Evolutionary conservation across 2,888 invertebrate species (phyloP), one percentile per base, ranked within the genome.

Genomic region (Copidosoma aretas): DNA sequence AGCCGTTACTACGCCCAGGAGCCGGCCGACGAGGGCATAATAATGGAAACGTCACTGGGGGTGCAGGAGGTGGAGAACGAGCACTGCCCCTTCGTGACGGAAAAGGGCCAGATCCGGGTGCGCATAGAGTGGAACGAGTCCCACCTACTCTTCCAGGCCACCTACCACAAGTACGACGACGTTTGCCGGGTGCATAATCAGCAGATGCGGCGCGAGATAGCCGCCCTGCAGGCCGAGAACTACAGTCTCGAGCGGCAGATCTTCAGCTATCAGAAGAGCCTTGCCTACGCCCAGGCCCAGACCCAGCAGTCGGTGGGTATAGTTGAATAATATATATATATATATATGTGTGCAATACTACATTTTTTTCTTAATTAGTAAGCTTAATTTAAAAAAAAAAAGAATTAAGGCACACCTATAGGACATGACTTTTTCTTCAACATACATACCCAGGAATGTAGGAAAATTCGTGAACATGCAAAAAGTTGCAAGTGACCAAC

Each of bases 51-150:
- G 8, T 89, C 90, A 74, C 86, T 93, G 54, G 88, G 90, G 17
- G 90, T 92, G 25, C 90, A 90, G 79, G 91, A 92, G 84, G 90
- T 90, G 75, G 84, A 91, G 77, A 89, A 91, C 68, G 86, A 91
- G 24, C 88, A 88, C 64, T 90, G 91, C 81, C 87, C 90, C 57
- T 92, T 89, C 80, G 82, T 92, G 75, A 91, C 91, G 73, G 88
- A 90, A 68, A 91, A 91, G 73, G 90, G 91, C 60, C 91, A 91
- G 76, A 85, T 93, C 60, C 88, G 90, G 21, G 89, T 93, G 25
- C 91, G 93, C 74, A 88, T 93, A 60, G 93, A 93, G 80, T 93
- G 93, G 93, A 89, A 91, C 77, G 93, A 93, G 81, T 91, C 91
- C 62, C 91, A 93, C 79, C 86, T 93, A 66, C 88, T 93, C 68